Evolutionary conservation across 2,888 invertebrate genomes (phyloP), one percentile per base, ranked within the genome.

Genomic region (Andrena marginata): DNA sequence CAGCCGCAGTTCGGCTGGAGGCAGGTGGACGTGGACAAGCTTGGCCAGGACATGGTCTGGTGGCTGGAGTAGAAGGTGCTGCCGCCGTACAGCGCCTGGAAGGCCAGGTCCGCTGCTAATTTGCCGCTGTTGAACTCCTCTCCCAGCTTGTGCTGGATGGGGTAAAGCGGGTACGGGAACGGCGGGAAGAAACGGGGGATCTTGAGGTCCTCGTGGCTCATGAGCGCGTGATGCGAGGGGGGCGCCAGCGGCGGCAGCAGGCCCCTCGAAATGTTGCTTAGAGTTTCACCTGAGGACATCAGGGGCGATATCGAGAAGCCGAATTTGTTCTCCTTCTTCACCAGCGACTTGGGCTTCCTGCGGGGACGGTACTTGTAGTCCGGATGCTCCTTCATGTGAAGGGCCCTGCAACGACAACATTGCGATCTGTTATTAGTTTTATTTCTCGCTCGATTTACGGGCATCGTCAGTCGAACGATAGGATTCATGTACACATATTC

Each of bases 321-420:
- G 91, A 96, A 97, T 91, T 97, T 97, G 31, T 96, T 96, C 89
- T 97, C 97, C 89, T 97, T 97, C 94, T 98, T 98, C 85, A 97
- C 96, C 16, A 97, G 95, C 0, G 97, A 97, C 94, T 98, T 98
- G 4, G 98, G 98, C 94, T 98, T 98, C 91, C 98, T 95, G 73
- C 98, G 95, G 13, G 98, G 98, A 62, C 98, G 96, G 95, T 98
- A 98, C 94, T 98, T 98, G 95, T 98, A 98, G 95, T 98, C 98
- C 6, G 98, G 98, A 91, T 98, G 98, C 93, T 98, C 98, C 94
- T 98, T 98, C 98, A 98, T 98, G 95, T 98, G 98, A 13, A 98
- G 95, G 51, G 98, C 98, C 94, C 98, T 98, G 96, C 33, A 95
- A 95, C 77, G 89, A 68, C 77, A 67, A 62, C 54, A 13, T 80